Conservation (phyloP, 2,797 vertebrate species). For the Caiman crocodilus region DNA sequence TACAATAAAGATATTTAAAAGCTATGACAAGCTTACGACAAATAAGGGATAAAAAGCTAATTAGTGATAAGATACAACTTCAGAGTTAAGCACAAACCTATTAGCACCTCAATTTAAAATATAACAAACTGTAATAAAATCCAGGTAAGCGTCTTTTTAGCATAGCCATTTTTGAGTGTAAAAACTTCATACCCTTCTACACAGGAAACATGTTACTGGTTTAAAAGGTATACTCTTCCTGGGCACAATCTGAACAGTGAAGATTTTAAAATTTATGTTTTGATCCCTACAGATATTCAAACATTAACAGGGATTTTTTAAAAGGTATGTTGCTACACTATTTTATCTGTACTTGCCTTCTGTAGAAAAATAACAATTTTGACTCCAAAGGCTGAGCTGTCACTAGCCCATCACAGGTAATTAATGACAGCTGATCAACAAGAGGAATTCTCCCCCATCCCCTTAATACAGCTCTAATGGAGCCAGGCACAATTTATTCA, state of each 20-base stretch:
- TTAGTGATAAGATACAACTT: neutral
- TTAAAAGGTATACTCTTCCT: neutral
- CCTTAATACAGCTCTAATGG: neutral
- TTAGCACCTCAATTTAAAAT: neutral
- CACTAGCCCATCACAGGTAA: neutral
- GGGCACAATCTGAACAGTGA: rapidly evolving
- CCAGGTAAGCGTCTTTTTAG: neutral
- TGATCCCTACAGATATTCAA: neutral
- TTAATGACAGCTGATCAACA: neutral
- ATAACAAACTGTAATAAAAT: neutral
- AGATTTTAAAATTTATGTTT: neutral
- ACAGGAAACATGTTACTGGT: neutral
- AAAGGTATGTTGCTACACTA: neutral
- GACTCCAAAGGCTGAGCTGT: neutral
- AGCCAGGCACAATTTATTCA: neutral
- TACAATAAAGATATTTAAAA: neutral
- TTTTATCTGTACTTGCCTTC: neutral
- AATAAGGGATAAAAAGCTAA: neutral
- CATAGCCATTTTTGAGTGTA: neutral
- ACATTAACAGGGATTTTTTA: neutral
- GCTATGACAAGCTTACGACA: neutral
- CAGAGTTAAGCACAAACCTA: neutral
- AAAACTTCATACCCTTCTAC: neutral
- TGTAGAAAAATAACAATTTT: neutral
- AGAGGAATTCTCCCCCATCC: neutral